phyloP scores from a whole-genome alignment of 2,113 vertebrate genomes.

The Tichodroma muraria region DNA sequence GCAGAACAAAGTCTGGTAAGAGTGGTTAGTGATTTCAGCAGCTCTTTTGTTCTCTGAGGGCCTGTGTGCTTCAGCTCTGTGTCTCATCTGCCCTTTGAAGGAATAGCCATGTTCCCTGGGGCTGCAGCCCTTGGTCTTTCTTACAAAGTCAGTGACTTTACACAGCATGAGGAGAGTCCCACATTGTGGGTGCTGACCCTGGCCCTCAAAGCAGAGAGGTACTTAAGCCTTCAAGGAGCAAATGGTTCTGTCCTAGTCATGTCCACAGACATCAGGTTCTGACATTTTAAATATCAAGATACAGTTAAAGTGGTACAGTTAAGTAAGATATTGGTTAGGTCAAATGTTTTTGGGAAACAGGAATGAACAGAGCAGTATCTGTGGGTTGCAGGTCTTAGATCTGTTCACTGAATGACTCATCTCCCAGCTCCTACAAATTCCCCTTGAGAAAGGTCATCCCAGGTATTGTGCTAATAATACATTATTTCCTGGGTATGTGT shows the following conservation, averaged over 20 bases:
- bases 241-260: neutral
- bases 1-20: neutral
- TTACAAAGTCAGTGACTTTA: neutral
- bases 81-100: neutral
- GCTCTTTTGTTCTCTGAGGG: neutral
- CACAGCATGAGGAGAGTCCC: neutral
- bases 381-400: neutral
- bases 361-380: neutral
- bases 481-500: neutral
- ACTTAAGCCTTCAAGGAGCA: neutral
- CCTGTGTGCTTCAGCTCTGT: neutral
- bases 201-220: neutral
- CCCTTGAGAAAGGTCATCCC: slow-evolving; percentile 14
- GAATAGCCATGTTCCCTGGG: neutral
- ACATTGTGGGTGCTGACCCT: neutral
- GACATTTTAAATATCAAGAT: neutral
- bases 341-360: neutral
- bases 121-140: neutral
- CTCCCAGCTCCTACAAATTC: slow-evolving; percentile 3
- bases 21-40: neutral
- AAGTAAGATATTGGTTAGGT: neutral
- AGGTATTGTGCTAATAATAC: slow-evolving; percentile 2
- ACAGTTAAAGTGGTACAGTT: neutral
- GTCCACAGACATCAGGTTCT: neutral
- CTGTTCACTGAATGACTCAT: neutral